A percentile compares a stretch with the other conserved stretches of the same genome.
Conservation (phyloP, 2,797 vertebrate species). For the Leptodactylus fallax region DNA sequence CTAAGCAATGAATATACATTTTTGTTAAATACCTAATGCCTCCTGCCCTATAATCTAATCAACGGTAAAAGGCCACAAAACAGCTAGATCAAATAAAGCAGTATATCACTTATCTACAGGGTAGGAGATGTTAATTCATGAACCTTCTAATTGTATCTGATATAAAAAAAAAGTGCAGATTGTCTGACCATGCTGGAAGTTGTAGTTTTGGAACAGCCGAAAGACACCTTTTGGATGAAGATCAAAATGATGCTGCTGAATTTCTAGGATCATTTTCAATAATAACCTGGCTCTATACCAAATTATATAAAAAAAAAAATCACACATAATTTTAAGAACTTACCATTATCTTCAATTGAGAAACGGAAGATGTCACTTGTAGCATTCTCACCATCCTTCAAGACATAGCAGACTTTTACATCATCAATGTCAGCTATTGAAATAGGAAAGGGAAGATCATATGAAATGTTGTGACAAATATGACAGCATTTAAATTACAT, state of each 20-base stretch:
- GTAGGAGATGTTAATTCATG: too few relatives aligned
- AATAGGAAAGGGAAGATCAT: background rate
- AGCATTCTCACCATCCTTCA: conserved; percentile 82
- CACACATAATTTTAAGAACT: conserved; percentile 60
- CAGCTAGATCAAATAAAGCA: too few relatives aligned
- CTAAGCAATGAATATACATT: background rate
- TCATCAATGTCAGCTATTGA: conserved; percentile 85
- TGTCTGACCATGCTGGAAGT: background rate
- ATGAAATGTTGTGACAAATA: background rate
- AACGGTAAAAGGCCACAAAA: background rate
- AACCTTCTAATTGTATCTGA: background rate
- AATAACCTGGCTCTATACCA: background rate
- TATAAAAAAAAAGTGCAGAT: background rate
- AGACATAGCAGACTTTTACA: conserved; percentile 85
- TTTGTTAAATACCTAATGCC: background rate
- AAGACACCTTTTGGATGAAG: background rate
- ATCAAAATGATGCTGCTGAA: too few relatives aligned
- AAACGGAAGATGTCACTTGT: conserved; percentile 88
- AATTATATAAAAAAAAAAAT: background rate
- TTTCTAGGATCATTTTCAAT: background rate
- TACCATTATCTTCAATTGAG: conserved; percentile 86
- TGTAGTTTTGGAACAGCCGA: background rate
- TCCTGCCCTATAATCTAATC: background rate
- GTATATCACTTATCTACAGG: background rate
- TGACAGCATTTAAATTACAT: background rate